phyloP scores from a whole-genome alignment of 2,113 vertebrate genomes.

The Daboia siamensis region DNA sequence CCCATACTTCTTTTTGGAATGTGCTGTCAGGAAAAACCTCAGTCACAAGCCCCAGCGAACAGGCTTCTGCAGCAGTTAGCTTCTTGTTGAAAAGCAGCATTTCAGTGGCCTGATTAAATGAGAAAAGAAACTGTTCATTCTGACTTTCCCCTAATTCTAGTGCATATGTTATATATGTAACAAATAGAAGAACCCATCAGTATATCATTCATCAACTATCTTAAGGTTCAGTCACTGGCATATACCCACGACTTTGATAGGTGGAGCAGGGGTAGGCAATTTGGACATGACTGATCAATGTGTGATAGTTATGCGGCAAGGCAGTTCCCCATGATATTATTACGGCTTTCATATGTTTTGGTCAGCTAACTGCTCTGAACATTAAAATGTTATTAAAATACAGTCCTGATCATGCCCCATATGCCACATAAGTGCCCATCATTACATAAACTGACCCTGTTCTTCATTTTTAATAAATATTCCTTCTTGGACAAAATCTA shows the following conservation, averaged over 20 bases:
- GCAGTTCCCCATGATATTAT: background rate
- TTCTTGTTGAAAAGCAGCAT: conserved; percentile 88
- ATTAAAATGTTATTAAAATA: background rate
- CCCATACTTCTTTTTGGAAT: conserved; percentile 84
- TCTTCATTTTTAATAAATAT: background rate
- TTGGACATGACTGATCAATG: background rate
- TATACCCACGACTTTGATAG: background rate
- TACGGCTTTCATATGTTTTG: background rate
- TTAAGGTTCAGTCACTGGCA: background rate
- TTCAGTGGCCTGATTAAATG: conserved; percentile 76
- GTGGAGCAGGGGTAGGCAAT: background rate
- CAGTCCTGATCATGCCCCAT: background rate
- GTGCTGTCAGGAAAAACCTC: conserved; percentile 84
- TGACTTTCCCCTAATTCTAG: background rate
- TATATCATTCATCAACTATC: background rate
- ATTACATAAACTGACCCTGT: background rate
- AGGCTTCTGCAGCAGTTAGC: conserved; percentile 81
- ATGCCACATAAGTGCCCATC: background rate
- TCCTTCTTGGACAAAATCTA: background rate
- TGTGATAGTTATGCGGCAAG: background rate
- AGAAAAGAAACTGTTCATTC: background rate
- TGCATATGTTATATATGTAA: background rate
- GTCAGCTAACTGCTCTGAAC: background rate
- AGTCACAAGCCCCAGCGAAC: conserved; percentile 75
- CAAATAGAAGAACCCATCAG: background rate